Evolutionary conservation across 2,888 invertebrate species (phyloP).

Genomic region (Oxycera nigricornis): DNA sequence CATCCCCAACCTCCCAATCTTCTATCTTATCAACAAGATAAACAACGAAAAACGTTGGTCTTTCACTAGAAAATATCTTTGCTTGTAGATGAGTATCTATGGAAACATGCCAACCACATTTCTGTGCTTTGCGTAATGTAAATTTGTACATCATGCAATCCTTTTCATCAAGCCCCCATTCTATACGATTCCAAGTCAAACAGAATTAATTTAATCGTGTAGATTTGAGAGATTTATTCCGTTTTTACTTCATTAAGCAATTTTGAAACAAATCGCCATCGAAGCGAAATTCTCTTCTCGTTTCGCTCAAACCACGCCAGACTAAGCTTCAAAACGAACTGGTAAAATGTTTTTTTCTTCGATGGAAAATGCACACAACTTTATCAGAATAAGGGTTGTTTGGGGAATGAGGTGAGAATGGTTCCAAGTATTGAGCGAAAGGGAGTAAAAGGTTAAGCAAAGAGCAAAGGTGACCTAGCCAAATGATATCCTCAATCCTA

Average conservation of each 20-base stretch:
- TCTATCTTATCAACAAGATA: no score
- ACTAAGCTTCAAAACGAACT: conserved; percentile 33
- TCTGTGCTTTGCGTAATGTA: neutral
- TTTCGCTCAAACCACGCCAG: conserved; percentile 19
- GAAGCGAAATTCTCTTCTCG: conserved; percentile 34
- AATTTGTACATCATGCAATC: neutral
- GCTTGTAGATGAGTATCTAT: no score
- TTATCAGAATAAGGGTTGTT: neutral
- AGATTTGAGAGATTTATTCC: conserved; percentile 38
- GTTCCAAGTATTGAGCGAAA: neutral
- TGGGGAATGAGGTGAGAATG: neutral
- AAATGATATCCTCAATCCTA: neutral
- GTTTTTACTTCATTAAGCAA: conserved; percentile 38
- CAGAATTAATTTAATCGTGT: conserved; percentile 30
- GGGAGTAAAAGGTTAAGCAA: neutral
- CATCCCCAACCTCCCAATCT: no score
- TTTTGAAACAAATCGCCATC: conserved; percentile 35
- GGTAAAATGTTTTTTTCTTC: conserved; percentile 18
- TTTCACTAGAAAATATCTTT: no score
- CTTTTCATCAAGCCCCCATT: conserved; percentile 1
- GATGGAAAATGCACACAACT: conserved; percentile 29
- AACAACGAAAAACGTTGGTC: no score
- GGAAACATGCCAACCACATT: neutral
- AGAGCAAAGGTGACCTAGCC: conserved; percentile 10
- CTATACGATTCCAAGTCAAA: conserved; percentile 26